Evolutionary conservation across 2,113 vertebrate species (phyloP).

Genomic region (Geococcyx californianus): DNA sequence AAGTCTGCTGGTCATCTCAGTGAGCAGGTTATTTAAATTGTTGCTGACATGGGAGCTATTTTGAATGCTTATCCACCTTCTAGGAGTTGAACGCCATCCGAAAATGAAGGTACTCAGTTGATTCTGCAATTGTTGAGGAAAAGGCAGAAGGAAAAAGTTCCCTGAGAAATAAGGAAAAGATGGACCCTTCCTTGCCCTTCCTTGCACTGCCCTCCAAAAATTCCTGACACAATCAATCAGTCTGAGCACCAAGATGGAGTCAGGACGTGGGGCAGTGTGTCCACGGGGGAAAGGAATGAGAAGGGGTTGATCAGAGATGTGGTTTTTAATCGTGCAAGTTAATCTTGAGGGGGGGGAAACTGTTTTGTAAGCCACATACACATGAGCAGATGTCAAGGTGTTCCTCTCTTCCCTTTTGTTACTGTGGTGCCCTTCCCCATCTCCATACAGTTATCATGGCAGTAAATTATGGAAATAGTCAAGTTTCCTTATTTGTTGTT

Average conservation of each 20-base stretch:
- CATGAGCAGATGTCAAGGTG: background rate
- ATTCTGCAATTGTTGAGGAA: background rate
- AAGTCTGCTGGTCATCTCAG: background rate
- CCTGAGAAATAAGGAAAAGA: background rate
- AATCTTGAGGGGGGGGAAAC: background rate
- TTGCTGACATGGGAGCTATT: background rate
- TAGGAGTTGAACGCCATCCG: background rate
- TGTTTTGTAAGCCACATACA: background rate
- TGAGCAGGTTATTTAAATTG: background rate
- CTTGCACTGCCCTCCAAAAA: no score
- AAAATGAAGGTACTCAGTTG: background rate
- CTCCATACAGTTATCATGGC: background rate
- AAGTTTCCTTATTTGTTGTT: background rate
- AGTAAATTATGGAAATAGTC: accelerated
- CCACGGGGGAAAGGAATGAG: background rate
- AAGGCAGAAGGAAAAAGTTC: background rate
- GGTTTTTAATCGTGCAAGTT: background rate
- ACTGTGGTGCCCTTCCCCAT: background rate
- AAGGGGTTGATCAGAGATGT: background rate
- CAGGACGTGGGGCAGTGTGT: background rate
- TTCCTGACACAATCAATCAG: background rate
- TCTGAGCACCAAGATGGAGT: background rate
- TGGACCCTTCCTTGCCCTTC: no score
- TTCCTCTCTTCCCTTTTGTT: background rate
- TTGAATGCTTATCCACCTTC: background rate